Evolutionary conservation across 2,888 invertebrate species (phyloP).

Genomic region (Camponotus fellah): DNA sequence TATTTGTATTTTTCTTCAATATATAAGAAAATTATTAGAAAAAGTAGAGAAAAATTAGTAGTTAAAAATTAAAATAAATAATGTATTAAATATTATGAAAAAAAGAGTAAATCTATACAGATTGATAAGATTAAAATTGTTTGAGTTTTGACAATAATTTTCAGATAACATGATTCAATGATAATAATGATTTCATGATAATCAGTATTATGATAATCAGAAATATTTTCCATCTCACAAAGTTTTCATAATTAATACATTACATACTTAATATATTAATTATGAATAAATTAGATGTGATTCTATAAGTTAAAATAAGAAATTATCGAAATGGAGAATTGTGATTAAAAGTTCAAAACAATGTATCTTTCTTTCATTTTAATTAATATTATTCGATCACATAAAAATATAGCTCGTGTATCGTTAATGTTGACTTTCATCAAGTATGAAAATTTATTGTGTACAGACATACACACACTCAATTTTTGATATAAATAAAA

Average conservation of each 20-base stretch:
- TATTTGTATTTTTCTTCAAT: not conserved
- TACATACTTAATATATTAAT: not conserved
- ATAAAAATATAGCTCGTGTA: too few species aligned
- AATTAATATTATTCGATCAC: not conserved
- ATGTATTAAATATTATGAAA: not conserved
- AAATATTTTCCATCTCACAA: constrained; percentile 34
- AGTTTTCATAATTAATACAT: constrained; percentile 1
- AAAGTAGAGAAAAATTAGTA: not conserved
- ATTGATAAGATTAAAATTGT: not conserved
- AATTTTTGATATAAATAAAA: too few species aligned
- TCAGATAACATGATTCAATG: constrained; percentile 17
- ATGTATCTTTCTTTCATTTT: not conserved
- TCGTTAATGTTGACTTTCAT: too few species aligned
- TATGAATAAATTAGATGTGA: constrained; percentile 31
- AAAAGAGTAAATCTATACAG: not conserved
- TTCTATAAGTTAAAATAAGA: constrained; percentile 19
- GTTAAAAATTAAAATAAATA: not conserved
- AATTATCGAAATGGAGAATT: not conserved
- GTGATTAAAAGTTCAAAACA: constrained; percentile 8
- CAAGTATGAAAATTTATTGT: too few species aligned
- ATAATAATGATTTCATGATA: too few species aligned
- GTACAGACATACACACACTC: too few species aligned
- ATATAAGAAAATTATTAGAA: not conserved
- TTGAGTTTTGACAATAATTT: not conserved
- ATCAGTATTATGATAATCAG: too few species aligned